Evolutionary conservation across 2,113 vertebrate genomes (phyloP), one percentile per base, ranked within the genome.

Genomic region (Stegastes partitus): DNA sequence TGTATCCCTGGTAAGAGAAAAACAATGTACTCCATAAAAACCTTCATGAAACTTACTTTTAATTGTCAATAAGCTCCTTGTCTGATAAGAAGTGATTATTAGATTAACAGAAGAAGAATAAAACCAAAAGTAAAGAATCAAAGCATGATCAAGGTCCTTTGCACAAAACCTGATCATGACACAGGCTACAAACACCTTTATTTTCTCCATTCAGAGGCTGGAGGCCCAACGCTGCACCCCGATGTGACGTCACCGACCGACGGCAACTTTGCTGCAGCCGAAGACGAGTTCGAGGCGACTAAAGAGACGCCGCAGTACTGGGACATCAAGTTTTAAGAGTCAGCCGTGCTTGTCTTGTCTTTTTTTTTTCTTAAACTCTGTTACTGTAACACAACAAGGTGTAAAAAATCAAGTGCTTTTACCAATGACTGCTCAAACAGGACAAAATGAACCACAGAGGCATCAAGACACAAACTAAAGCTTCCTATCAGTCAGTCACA

Each of bases 1-100:
- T 99, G 98, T 66, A 92, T 93, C 16, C 93, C 95, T 2, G 90
- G 97, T 97, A 88, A 95, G 95, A 87, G 1, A 9, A 50, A n/a
- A 50, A 9, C 2, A 47, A 2, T 50, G 10, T 19, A 19, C 9
- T 21, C 6, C 19, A 50, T 50, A 19, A 19, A 53, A 58, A 15
- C 37, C 1, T 54, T 44, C 14, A 65, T 19, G 0, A 45, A 61
- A 66, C n/a, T 22, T 18, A 26, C 4, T 0, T 39, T 23, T 31
- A 45, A 15, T 5, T 42, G n/a, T 37, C 47, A 19, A 34, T 47
- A 21, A 12, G 51, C 45, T 53, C 51, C 14, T 47, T 28, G 4
- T 25, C 26, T 53, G 22, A 34, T 47, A 39, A 59, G 25, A 18
- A 19, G 3, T 42, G 12, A 42, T 42, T 42, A 42, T 42, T 42